phyloP scores from a whole-genome alignment of 2,888 invertebrate genomes.

The Rhabditoides inermis region DNA sequence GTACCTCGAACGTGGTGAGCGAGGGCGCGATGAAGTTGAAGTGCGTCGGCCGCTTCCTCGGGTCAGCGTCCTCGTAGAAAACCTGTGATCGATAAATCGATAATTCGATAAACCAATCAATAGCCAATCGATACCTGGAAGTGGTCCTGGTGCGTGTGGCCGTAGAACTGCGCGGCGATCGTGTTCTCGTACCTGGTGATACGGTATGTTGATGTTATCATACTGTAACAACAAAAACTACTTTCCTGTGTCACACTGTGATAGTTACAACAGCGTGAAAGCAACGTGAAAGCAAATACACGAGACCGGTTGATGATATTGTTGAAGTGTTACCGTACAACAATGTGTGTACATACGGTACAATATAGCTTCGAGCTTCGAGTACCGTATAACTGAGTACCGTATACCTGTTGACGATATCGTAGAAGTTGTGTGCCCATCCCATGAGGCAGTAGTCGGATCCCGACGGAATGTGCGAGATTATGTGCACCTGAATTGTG shows the following conservation, averaged over 20 bases:
- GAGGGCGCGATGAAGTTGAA: conserved; percentile 66
- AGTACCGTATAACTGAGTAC: too few species aligned
- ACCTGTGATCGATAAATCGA: conserved; percentile 13
- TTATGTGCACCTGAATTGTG: conserved; percentile 23
- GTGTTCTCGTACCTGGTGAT: conserved; percentile 64
- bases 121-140: conserved; percentile 56
- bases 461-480: conserved; percentile 71
- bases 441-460: conserved; percentile 64
- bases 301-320: too few species aligned
- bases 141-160: conserved; percentile 87
- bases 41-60: conserved; percentile 31
- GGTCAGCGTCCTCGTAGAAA: conserved; percentile 34
- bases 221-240: too few species aligned
- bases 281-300: too few species aligned
- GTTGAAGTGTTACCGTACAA: too few species aligned
- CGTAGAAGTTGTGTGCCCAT: conserved; percentile 74
- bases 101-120: too few species aligned
- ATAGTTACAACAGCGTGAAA: too few species aligned
- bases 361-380: too few species aligned
- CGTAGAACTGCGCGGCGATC: conserved; percentile 73
- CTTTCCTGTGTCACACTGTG: too few species aligned
- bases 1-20: conserved; percentile 67
- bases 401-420: conserved; percentile 54
- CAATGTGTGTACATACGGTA: too few species aligned
- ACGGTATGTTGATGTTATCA: too few species aligned